Base-by-base conservation (phyloP, 2,888 invertebrate species). In the Ecliptopera silaceata region DNA sequence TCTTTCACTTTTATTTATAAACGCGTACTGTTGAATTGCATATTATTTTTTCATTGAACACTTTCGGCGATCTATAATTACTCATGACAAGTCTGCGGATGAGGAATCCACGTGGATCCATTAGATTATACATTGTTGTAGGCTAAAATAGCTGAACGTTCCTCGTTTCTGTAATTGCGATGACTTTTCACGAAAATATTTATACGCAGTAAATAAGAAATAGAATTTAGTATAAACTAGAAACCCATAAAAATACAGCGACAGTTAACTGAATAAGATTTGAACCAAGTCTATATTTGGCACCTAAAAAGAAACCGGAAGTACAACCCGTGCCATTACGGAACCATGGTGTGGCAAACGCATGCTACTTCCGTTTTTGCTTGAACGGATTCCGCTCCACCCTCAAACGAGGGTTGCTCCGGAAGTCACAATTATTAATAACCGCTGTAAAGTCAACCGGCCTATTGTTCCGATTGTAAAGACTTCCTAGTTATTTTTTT, bases 331-430 rank as follows among this genome's bases (percentile, higher is more conserved):
- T 88, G 88, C 88, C 79, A 81, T 88, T 87, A 85, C 75, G 79
- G 76, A 75, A 75, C 69, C 68, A 74, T 77, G 78, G 80, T 80
- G 83, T 84, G 81, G 84, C 83, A 79, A 79, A 80, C 86, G 89
- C 77, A 85, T 86, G 86, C 77, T 84, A 88, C 88, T 90, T 91
- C 91, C 91, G 90, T 82, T 88, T 88, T 87, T 72, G 80, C 77
- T 69, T 72, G 72, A 84, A 77, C 77, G 81, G 75, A 75, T 81
- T 78, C 74, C 81, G 86, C 88, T 77, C 74, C 81, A 86, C 88
- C 88, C 88, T 75, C 72, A 66, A 66, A 63, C 65, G 73, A 82
- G 87, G 88, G 88, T 74, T 86, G 88, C 79, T 86, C 84, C 87
- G 88, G 88, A 87, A 85, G 80, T 84, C 81, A 82, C 84, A 77